A percentile compares a stretch with the other conserved stretches of the same genome.
Evolutionary conservation across 2,797 vertebrate species (phyloP).

Genomic region (Chaenodraco wilsoni): DNA sequence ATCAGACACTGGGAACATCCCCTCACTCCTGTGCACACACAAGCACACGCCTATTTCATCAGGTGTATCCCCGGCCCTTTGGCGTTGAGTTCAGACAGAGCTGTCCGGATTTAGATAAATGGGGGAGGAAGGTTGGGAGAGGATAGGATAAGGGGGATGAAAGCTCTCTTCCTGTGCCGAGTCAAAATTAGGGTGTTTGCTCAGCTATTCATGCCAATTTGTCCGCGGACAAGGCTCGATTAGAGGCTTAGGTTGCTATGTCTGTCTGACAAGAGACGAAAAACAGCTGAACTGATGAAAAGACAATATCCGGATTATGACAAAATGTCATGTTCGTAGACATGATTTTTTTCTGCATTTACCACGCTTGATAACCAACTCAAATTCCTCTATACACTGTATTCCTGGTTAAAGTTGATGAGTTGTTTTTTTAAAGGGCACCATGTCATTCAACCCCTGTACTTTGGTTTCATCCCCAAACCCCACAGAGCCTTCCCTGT

Average conservation of each 20-base stretch:
- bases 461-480: not conserved
- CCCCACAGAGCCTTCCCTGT: slow-evolving; percentile 84
- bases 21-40: slow-evolving; percentile 37
- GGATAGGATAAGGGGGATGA: slow-evolving; percentile 62
- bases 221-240: slow-evolving; percentile 16
- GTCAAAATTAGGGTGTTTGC: slow-evolving; percentile 52
- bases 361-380: no score
- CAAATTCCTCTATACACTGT: no score
- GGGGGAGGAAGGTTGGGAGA: slow-evolving; percentile 41
- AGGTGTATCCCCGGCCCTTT: slow-evolving; percentile 57
- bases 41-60: slow-evolving; percentile 60
- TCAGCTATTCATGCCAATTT: slow-evolving; percentile 34
- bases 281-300: slow-evolving; percentile 2
- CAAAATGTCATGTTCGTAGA: not conserved
- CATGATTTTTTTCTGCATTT: not conserved
- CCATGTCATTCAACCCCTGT: not conserved
- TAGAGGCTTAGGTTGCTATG: slow-evolving; percentile 6
- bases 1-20: slow-evolving; percentile 61
- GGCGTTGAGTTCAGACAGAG: slow-evolving; percentile 71
- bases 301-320: not conserved
- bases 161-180: slow-evolving; percentile 76
- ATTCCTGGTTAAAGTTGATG: no score
- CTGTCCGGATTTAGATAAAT: slow-evolving; percentile 64
- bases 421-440: no score
- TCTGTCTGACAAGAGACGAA: not conserved